phyloP scores from a whole-genome alignment of 2,888 invertebrate species.

The Watsonalla binaria region DNA sequence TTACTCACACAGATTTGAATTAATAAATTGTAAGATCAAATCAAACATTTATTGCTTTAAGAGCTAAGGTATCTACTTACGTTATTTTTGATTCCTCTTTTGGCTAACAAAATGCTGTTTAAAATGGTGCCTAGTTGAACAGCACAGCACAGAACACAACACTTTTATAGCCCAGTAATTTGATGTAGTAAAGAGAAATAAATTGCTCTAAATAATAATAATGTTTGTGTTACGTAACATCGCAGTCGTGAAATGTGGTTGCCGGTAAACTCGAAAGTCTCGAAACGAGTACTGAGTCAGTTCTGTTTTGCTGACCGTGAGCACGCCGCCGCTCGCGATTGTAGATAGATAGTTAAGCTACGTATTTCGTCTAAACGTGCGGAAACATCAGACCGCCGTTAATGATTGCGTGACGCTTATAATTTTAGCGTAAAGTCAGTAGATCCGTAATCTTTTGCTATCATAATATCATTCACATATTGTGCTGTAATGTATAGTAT shows the following conservation, averaged over 20 bases:
- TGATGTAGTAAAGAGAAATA: background rate
- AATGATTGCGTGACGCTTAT: constrained; percentile 31
- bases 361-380: constrained; percentile 17
- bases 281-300: constrained; percentile 21
- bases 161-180: too few relatives aligned
- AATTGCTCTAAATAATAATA: background rate
- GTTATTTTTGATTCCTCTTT: too few relatives aligned
- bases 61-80: too few relatives aligned
- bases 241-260: constrained; percentile 19
- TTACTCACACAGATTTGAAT: too few relatives aligned
- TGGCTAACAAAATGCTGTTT: too few relatives aligned
- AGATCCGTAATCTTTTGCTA: background rate
- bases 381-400: constrained; percentile 20
- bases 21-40: too few relatives aligned
- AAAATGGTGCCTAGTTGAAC: too few relatives aligned
- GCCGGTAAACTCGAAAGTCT: constrained; percentile 22
- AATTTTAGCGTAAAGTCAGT: constrained; percentile 9
- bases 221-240: constrained; percentile 15
- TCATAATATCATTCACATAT: background rate
- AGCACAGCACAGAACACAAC: too few relatives aligned
- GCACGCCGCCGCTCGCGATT: constrained; percentile 13
- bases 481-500: constrained; percentile 7
- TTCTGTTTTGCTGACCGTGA: background rate
- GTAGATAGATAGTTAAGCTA: constrained; percentile 5
- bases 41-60: too few relatives aligned